Percentiles rank a stretch among this genome's conserved stretches.
phyloP scores from a whole-genome alignment of 2,797 vertebrate species.

The Tapera naevia region DNA sequence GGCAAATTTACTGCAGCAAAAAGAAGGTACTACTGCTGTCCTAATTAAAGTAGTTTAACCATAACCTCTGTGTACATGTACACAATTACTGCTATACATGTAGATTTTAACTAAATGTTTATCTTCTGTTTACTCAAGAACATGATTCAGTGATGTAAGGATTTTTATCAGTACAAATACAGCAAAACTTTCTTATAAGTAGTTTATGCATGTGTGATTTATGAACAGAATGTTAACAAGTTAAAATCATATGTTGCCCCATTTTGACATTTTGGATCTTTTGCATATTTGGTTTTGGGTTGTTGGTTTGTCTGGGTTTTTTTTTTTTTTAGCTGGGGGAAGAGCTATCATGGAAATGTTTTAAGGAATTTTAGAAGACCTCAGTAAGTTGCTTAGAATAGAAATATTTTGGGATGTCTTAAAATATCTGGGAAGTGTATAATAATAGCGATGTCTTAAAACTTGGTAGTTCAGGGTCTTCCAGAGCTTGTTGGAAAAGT shows the following conservation, averaged over 20 bases:
- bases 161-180: not conserved
- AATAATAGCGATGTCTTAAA: not conserved
- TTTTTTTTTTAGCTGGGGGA: not conserved
- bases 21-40: constrained; percentile 84
- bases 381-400: not conserved
- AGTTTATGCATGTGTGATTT: not conserved
- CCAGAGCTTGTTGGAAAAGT: not conserved
- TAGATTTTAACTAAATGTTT: not conserved
- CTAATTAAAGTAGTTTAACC: not conserved
- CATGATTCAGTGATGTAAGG: not conserved
- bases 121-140: not conserved
- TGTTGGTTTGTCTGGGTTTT: not conserved
- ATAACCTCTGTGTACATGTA: not conserved
- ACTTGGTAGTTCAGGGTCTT: not conserved
- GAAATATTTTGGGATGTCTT: not conserved
- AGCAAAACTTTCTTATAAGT: not conserved
- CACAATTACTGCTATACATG: not conserved
- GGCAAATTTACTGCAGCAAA: constrained; percentile 99
- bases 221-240: not conserved
- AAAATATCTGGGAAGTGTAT: not conserved
- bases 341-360: not conserved
- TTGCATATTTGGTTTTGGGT: not conserved
- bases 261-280: not conserved
- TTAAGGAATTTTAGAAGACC: not conserved
- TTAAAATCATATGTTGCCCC: not conserved